Evolutionary conservation across 2,113 vertebrate species (phyloP), one percentile per base, ranked within the genome.

Genomic region (Tor tambroides): DNA sequence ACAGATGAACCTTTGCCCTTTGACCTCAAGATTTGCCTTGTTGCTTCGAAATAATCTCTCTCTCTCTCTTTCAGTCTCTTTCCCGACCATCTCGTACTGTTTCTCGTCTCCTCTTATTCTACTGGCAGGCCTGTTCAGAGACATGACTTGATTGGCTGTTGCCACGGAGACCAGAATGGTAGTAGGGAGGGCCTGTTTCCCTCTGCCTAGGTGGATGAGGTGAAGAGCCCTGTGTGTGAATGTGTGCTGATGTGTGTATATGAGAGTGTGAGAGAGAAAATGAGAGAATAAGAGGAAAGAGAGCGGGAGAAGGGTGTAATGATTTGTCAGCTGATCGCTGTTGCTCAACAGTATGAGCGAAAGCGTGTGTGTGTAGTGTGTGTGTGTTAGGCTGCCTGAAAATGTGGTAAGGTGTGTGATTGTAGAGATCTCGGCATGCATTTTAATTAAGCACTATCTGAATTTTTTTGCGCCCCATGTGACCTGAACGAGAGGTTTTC

Each of bases 141-240:
- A 88, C 78, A 86, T 75, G n/a, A 78, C 81, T 85, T 82, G 80
- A 88, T 90, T 90, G 89, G 89, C n/a, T 86, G 90, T 91, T 86
- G 88, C 89, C 81, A 91, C 89, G 88, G 89, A 88, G 83, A 91
- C 88, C 72, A 78, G 88, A 85, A 72, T 84, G 88, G 86, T 77
- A 89, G 77, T 71, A 87, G 89, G 84, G 87, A 89, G 86, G 88
- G 90, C 86, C 87, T 89, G 84, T 90, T 89, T 87, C 41, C 82
- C 86, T 85, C 86, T 88, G 89, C 87, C 87, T 88, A 89, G 86
- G 90, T 89, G 84, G 80, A 84, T 85, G 78, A 88, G 85, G 87
- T 91, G 87, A 89, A 81, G 84, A 86, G 56, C 63, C 86, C 69
- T n/a, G 26, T 80, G 82, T 77, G 85, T 76, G 23, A 67, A 49